Evolutionary conservation across 2,888 invertebrate species (phyloP), one percentile per base, ranked within the genome.

Genomic region (Drosophila siamana): DNA sequence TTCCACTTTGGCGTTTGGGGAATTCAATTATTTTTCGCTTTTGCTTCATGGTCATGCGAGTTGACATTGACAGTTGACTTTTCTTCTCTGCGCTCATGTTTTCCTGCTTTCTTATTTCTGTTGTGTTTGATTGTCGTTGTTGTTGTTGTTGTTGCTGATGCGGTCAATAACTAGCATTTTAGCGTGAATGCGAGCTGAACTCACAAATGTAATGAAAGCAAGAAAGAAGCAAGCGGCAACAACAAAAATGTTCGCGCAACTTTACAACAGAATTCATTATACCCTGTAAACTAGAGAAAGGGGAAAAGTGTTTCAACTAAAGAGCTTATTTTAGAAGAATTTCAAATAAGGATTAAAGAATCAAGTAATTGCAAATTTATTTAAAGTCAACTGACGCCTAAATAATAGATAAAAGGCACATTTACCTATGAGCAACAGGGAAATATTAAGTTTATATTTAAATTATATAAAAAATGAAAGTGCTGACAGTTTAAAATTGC

Each of bases 1-100:
- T 89, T 89, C 90, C 89, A 78, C 77, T 90, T 89, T 90, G 90
- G 82, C 90, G 80, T 87, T 89, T 80, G 70, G 86, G 86, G 88
- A 89, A 90, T 89, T 90, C 90, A 90, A 89, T 89, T 89, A 89
- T 83, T 85, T 84, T 74, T 80, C 68, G 46, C 56, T 55, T 66
- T 55, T 66, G 63, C 76, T 66, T 71, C 54, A 66, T 61, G 67
- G 75, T 66, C 87, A 71, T 80, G 68, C 71, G 74, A 80, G 86
- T 67, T 86, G 83, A 83, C 76, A 86, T 86, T 83, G 74, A 72
- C 65, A 69, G 68, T 78, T 75, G 72, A 59, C 44, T 60, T 30
- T 57, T 52, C 36, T 36, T 24, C 47, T 55, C 43, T 11, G 15
- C 62, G 7, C 15, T 56, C 13, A 7, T 57, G n/a, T 33, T 56